Base-by-base conservation (phyloP, 2,113 vertebrate genomes). In the Entelurus aequoreus region DNA sequence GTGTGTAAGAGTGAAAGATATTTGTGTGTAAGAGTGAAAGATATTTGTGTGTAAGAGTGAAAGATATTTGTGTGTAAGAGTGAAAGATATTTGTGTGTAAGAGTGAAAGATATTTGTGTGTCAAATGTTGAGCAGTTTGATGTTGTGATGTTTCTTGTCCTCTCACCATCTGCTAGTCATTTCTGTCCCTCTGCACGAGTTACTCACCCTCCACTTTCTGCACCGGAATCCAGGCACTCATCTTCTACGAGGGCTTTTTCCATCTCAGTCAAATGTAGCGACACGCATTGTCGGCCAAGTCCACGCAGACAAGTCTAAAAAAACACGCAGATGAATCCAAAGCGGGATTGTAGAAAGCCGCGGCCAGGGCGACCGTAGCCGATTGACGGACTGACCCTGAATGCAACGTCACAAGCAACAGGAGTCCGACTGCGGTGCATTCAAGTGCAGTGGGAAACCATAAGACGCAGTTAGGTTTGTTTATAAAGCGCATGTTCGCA, bases 141-240 rank as follows among this genome's bases (percentile, higher is more conserved):
- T 16, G 15, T 56, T 8, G 38, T 55, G 36, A 5, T 16, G 40
- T 42, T 42, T 8, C 40, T 42, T 42, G 40, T 42, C 8, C 3
- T 7, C 10, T 1, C 8, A 44, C 38, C 55, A 57, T 44, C 55
- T 44, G 55, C n/a, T 21, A 44, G 55, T 57, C n/a, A 44, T 57
- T 57, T 57, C 3, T 21, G 7, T 16, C 49, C 49, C 7, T 47
- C 8, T 46, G 9, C 28, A 21, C 9, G 62, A 19, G 19, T 19
- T 19, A 79, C 88, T 87, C 75, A 90, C 88, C 88, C 87, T 71
- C 58, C 88, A 1, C 85, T 89, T 68, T 90, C 88, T 4, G 88
- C 87, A 84, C 88, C 87, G 12, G 88, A 90, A 64, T 89, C 87
- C 79, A 84, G 86, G 66, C 85, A 87, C 42, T 90, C 88, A 87